Percentiles rank a stretch among this genome's conserved stretches.
Evolutionary conservation across 2,888 invertebrate genomes (phyloP).

Genomic region (Catonia carolina): DNA sequence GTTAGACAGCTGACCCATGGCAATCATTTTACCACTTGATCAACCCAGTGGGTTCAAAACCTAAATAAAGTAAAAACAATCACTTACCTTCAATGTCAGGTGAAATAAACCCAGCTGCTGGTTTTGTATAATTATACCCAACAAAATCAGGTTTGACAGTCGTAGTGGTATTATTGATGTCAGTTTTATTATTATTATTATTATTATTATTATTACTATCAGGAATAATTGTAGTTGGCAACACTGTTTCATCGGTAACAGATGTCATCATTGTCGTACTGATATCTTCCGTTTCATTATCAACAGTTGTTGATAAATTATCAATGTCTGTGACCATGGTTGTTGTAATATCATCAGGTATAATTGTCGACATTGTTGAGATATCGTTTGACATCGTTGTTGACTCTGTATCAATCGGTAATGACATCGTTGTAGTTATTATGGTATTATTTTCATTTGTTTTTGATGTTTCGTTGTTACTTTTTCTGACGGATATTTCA

Average conservation of each 20-base stretch:
- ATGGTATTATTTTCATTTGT: not conserved
- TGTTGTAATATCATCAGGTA: constrained; percentile 5
- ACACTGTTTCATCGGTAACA: not conserved
- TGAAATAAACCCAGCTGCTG: too few species aligned
- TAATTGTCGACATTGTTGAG: not conserved
- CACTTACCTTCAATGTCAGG: too few species aligned
- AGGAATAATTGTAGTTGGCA: not conserved
- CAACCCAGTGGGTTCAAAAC: too few species aligned
- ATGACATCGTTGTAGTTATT: not conserved
- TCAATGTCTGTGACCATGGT: constrained; percentile 5
- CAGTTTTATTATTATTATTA: not conserved
- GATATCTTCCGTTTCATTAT: not conserved
- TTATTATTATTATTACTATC: constrained; percentile 14
- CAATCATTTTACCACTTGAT: too few species aligned
- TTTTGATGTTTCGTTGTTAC: not conserved
- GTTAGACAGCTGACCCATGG: too few species aligned
- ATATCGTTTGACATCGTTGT: not conserved
- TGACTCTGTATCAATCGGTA: not conserved
- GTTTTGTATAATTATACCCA: too few species aligned
- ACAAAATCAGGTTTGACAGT: too few species aligned
- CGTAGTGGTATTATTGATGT: too few species aligned
- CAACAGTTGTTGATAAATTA: constrained; percentile 2
- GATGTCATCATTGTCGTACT: not conserved
- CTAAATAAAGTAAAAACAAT: too few species aligned
- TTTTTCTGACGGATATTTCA: too few species aligned